phyloP scores from a whole-genome alignment of 2,888 invertebrate species.

The Pharmacophagus antenor region DNA sequence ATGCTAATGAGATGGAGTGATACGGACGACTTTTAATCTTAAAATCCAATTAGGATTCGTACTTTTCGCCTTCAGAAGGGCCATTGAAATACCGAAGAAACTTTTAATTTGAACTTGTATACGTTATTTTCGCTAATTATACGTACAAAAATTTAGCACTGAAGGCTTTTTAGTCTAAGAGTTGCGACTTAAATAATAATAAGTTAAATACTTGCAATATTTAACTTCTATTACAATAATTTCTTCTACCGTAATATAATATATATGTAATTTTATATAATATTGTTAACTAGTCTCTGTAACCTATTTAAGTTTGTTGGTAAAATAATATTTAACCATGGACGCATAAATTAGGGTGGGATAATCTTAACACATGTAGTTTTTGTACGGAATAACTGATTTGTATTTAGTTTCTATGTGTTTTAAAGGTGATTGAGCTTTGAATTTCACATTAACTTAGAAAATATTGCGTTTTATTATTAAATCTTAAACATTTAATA shows the following conservation, averaged over 20 bases:
- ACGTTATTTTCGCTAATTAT: neutral
- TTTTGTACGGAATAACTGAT: no score
- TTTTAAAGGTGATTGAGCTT: neutral
- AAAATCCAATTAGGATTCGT: constrained; percentile 10
- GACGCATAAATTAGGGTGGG: no score
- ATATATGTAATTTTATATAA: no score
- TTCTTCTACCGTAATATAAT: no score
- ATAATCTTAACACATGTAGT: no score
- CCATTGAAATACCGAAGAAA: neutral
- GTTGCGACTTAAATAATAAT: no score
- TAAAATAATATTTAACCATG: no score
- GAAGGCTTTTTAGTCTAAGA: neutral
- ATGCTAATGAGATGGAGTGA: constrained; percentile 10
- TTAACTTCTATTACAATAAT: no score
- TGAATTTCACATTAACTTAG: neutral
- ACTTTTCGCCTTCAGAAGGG: neutral
- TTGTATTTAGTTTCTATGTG: neutral
- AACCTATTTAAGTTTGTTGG: no score
- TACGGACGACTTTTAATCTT: constrained; percentile 11
- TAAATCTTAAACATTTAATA: neutral
- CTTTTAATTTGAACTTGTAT: neutral
- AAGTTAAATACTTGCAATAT: no score
- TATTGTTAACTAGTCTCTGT: no score
- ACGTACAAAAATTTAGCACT: neutral
- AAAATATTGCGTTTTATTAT: neutral